Base-by-base conservation (phyloP, 2,888 invertebrate species). In the Muschampia plurimacula region DNA sequence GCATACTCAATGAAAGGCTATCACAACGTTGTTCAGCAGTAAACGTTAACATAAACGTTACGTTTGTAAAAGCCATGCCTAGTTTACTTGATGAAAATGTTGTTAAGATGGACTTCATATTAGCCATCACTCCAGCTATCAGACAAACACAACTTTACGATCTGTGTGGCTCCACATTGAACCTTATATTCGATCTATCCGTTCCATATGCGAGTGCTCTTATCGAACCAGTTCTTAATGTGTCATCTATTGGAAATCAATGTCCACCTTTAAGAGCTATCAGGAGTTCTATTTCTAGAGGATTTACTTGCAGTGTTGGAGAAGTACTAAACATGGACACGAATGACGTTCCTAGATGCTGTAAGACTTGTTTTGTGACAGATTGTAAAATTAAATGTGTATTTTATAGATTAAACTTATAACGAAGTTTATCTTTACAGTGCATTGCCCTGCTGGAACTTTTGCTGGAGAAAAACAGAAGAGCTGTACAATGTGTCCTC, bases 381-480 rank as follows among this genome's bases (percentile, higher is more conserved):
- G 10, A 13, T 10, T 60, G 6, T 36, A 12, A 28, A 28, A 28
- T 28, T 28, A 12, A 22, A 57, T 28, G 12, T 28, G 0, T 28
- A 59, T 32, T 59, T 32, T 32, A 59, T 32, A 1, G 8, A 12
- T 5, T 28, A 22, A 60, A 57, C 0, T 55, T 55, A 60, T 60
- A 13, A 60, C 1, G 22, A 39, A 66, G 2, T 67, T 76, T 59
- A 74, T 76, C 36, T 79, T 81, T 65, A 46, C 83, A 98, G 98
- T 99, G 76, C 98, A 99, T 85, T 99, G 99, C 86, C 99, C 99
- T 8, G 98, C 99, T 79, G 99, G 99, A 82, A 98, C 99, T 0
- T 98, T 96, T 83, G 98, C 98, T 59, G 97, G 97, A 28, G 97
- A 97, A 80, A 98, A 98, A 81, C 98, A 98, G 91, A 97, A 98